These are phyloP conservation scores for Tipula confusa DNA, from an alignment of 2,888 invertebrate genomes.

Conservation along the genomic window DNA sequence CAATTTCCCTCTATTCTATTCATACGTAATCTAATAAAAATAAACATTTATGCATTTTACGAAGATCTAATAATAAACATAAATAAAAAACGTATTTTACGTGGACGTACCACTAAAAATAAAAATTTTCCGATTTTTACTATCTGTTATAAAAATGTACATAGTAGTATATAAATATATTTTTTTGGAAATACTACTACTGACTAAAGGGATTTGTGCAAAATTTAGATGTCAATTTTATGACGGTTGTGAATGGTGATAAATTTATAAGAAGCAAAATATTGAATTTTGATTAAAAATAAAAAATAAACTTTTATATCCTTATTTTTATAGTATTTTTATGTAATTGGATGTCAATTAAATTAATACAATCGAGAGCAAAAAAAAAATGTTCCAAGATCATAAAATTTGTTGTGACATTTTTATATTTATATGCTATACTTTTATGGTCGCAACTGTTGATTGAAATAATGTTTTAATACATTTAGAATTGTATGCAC, in stretches of 20 bases:
- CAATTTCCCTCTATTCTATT: not conserved
- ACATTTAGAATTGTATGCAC: not conserved
- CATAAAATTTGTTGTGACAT: constrained; percentile 16
- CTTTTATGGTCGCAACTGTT: not conserved
- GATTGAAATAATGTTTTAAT: not conserved
- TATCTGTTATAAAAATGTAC: constrained; percentile 12
- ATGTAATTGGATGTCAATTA: constrained; percentile 25
- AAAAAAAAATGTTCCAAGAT: not conserved
- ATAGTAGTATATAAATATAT: not conserved
- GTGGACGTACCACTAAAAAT: not conserved
- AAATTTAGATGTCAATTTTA: constrained; percentile 25
- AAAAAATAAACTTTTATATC: constrained; percentile 3
- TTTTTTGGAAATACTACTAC: too few relatives aligned
- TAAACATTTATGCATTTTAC: not conserved
- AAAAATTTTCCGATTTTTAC: not conserved
- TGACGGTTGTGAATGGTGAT: constrained; percentile 20
- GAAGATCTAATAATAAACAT: not conserved
- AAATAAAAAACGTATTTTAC: not conserved
- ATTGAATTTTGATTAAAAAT: constrained; percentile 20
- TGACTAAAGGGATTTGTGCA: constrained; percentile 15
- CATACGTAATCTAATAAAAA: not conserved
- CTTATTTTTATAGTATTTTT: constrained; percentile 12
- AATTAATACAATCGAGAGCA: not conserved
- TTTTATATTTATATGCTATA: not conserved
- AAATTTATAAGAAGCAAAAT: constrained; percentile 25